Evolutionary conservation across 37 sponge, comb jelly and placozoan genomes (phyloP), one percentile per base, ranked within the genome.

Genomic region (Aplysina aerophoba): DNA sequence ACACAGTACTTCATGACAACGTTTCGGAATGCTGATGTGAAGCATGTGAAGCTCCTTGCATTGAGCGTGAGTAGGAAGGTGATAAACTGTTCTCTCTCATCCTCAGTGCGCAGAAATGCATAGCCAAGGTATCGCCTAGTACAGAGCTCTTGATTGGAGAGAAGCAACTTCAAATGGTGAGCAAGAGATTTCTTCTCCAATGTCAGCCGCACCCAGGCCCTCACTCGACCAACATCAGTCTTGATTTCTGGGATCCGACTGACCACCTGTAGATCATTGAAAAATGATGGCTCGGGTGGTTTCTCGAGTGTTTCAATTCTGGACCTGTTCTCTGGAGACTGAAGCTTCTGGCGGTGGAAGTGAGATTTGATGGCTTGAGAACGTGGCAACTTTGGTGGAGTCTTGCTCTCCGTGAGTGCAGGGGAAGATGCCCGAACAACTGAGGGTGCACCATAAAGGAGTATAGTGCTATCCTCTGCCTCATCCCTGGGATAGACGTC

Each of bases 91-190:
- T 95, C 94, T 35, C 84, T 84, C 67, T 99, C 92, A 54, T 95
- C 97, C 24, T 97, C 96, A 17, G 94, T 92, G 33, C 92, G 44
- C 25, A 99, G 67, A 91, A 99, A 99, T 19, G 99, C 97, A 73
- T 97, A 95, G 60, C 88, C 90, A 21, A 88, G 86, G 81, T 97
- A 99, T 16, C 84, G 53, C 27, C 78, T 81, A 22, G 82, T 84
- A 3, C 38, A 31, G 35, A 96, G 85, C 16, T 86, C 85, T 14
- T 84, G 62, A 44, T 89, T 87, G 20, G 81, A 63, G 6, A 96
- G 85, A 30, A 96, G 79, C 57, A 81, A 31, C 17, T 80, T 61
- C 19, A 96, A 64, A 58, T 96, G 94, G 31, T 82, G 73, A 1
- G 94, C 88, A 30, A 96, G 88, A 30, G 54, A 17, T 77, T 93